These are phyloP conservation scores for Mesorhabditis sp. DNA, from an alignment of 2,888 invertebrate species.

Conservation along the genomic window DNA sequence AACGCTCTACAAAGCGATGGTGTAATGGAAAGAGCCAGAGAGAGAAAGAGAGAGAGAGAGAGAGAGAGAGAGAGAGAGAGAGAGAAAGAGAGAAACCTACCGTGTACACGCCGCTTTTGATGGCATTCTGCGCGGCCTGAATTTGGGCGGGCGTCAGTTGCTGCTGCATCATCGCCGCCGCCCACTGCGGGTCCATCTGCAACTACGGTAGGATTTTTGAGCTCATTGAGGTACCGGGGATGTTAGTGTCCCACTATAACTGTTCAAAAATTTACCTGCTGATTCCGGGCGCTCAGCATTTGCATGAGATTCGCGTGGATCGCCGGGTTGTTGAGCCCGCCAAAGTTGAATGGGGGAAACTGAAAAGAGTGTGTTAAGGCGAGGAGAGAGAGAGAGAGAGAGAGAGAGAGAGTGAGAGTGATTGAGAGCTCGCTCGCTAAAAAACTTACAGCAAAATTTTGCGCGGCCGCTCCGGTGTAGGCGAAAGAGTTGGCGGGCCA, in stretches of 20 bases:
- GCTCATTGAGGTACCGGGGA: too few species aligned
- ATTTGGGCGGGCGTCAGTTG: not conserved
- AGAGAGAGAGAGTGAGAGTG: too few species aligned
- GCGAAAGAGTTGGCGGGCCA: too few species aligned
- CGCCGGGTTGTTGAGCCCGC: not conserved
- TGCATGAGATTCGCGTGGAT: not conserved
- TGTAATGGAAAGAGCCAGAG: not conserved
- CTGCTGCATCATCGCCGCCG: slow-evolving; percentile 5
- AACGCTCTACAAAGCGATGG: not conserved
- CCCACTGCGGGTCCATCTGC: slow-evolving; percentile 1
- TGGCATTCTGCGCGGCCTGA: not conserved
- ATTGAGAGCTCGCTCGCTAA: too few species aligned
- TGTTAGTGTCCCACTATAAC: too few species aligned
- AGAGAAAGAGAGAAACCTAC: too few species aligned
- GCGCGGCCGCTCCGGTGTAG: too few species aligned
- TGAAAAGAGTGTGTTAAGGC: not conserved
- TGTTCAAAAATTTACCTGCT: not conserved
- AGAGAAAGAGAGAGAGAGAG: not conserved
- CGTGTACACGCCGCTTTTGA: not conserved
- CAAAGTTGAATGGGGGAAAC: not conserved
- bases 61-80: slow-evolving; percentile 4
- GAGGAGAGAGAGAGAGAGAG: too few species aligned
- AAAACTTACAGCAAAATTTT: too few species aligned
- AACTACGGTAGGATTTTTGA: not conserved
- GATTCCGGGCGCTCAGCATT: not conserved